Evolutionary conservation across 2,113 vertebrate genomes (phyloP), one percentile per base, ranked within the genome.

Genomic region (Colinus virginianus): DNA sequence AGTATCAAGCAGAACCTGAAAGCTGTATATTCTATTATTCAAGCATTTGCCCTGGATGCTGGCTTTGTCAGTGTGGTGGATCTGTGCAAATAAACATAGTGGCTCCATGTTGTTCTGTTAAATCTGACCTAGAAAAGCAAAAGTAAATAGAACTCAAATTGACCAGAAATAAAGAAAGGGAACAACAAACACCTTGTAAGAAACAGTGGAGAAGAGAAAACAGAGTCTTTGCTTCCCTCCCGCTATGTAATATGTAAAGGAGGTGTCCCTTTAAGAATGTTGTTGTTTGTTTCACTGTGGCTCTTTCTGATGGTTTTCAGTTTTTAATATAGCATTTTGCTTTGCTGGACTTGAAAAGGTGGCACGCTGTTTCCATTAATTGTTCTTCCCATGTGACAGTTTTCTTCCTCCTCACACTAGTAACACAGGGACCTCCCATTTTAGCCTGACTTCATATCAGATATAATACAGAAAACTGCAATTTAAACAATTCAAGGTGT

Each of bases 271-370:
- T 69, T 30, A 58, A 84, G 91, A 80, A 63, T 11, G 74, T 13
- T 61, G 3, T 32, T 46, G 4, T 62, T 76, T 88, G 11, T 74
- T 83, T 80, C 40, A 38, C 28, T 36, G 61, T 14, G 48, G 80
- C 64, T 32, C 42, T 70, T 82, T 66, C 55, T 67, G 46, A 40
- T 28, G 34, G 12, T 70, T 86, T 81, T 61, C 51, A 81, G 66
- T 51, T 80, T 96, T 87, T 87, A 90, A 46, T 38, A 75, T 49
- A 36, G 38, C 28, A 49, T 56, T 90, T 88, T 66, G 61, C 61
- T 74, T 63, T 62, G 51, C 62, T 87, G 2, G 3, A 67, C 53
- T 34, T 49, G 61, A 84, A 86, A 88, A 74, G 74, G 49, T 10
- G 32, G 34, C 2, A 19, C 30, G 72, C 22, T 13, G 30, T 70